Evolutionary conservation across 2,113 vertebrate genomes (phyloP).

Genomic region (Gallinago jamesoni): DNA sequence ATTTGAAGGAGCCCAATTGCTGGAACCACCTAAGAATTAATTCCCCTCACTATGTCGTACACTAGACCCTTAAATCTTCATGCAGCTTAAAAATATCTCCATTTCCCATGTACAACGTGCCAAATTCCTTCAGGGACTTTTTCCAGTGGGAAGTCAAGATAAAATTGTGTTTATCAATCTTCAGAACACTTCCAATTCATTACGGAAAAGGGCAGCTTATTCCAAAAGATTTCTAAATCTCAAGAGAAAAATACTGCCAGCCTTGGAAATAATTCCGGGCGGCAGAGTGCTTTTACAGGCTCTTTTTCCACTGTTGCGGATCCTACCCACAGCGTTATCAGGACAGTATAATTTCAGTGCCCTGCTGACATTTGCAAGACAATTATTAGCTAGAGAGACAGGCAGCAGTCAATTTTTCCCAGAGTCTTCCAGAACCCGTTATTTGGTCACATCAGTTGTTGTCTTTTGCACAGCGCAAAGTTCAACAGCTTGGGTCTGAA

Average conservation of each 20-base stretch:
- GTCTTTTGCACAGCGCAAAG: background rate
- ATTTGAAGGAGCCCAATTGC: background rate
- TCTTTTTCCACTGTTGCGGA: background rate
- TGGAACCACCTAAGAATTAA: background rate
- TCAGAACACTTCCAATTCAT: background rate
- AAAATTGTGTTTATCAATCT: constrained; percentile 35
- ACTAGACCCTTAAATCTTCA: background rate
- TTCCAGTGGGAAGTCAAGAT: background rate
- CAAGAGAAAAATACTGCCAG: background rate
- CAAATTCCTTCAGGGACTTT: constrained; percentile 1
- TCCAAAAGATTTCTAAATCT: background rate
- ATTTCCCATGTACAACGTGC: background rate
- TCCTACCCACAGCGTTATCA: background rate
- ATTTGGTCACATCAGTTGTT: background rate
- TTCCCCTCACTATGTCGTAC: background rate
- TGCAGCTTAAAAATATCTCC: background rate
- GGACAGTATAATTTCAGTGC: background rate
- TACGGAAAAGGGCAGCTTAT: background rate
- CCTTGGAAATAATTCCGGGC: background rate
- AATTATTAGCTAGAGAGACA: background rate
- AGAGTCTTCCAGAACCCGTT: background rate
- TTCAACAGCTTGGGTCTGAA: background rate
- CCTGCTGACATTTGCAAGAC: background rate
- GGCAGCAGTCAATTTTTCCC: background rate
- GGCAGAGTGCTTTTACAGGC: background rate